Percentiles rank a stretch among this genome's conserved stretches.
Conservation (phyloP, 1,140 invertebrate species). For the Steinernema khuongi region DNA sequence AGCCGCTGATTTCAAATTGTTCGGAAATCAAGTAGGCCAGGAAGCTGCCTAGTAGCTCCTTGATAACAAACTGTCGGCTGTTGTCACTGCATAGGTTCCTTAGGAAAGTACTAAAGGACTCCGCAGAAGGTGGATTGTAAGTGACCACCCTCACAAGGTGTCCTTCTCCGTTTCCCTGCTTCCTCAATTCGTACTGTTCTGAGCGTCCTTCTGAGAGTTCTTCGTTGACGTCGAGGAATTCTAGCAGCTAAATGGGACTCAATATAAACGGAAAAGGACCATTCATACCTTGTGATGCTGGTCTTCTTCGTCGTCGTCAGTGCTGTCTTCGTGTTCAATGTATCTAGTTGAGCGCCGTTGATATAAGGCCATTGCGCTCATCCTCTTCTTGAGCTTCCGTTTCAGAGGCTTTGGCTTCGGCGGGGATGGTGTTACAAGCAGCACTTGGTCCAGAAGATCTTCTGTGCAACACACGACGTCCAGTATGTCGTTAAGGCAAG, state of each 20-base stretch:
- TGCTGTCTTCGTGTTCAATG: neutral
- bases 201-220: too few relatives aligned
- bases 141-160: too few relatives aligned
- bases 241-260: neutral
- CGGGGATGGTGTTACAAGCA: neutral
- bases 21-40: too few relatives aligned
- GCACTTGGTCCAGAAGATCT: neutral
- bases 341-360: neutral
- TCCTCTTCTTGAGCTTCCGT: neutral
- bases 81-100: too few relatives aligned
- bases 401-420: neutral
- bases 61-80: too few relatives aligned
- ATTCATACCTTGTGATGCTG: neutral
- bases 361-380: neutral
- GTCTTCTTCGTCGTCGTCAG: neutral
- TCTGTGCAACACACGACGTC: neutral
- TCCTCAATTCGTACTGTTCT: too few relatives aligned
- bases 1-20: too few relatives aligned
- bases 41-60: too few relatives aligned
- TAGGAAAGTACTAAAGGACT: too few relatives aligned
- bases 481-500: conserved; percentile 3
- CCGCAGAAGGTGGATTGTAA: too few relatives aligned
- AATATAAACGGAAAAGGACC: neutral
- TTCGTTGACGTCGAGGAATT: too few relatives aligned
- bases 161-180: too few relatives aligned